Evolutionary conservation across 2,888 invertebrate genomes (phyloP), one percentile per base, ranked within the genome.

Genomic region (Heliconius erato): DNA sequence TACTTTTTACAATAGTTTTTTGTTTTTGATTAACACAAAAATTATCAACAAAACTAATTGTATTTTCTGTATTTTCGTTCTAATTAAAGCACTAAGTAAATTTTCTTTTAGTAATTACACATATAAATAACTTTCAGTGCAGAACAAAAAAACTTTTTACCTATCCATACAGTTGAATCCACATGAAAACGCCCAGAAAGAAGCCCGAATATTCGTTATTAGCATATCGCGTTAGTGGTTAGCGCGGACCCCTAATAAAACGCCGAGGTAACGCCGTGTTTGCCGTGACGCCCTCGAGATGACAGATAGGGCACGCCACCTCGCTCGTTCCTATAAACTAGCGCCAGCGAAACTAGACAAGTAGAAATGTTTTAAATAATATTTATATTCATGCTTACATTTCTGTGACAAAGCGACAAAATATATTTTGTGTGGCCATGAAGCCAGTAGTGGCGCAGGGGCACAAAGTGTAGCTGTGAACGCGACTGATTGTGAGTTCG

Each of bases 291-390:
- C 91, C 89, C 89, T 87, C 87, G 91, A 92, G 95, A 96, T 95
- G 94, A 93, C 91, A 93, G 95, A 96, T 96, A 96, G 90, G 91
- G 95, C 95, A 96, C 95, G 95, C 89, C 82, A 87, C 89, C 86
- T 87, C 88, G 83, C 85, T 88, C 87, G 89, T 87, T 91, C 91
- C 92, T 93, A 91, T 93, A 92, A 94, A 93, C 93, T 93, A 84
- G 54, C 77, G 69, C 72, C 80, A 82, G 79, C 82, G 79, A 83
- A 83, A 84, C 83, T 84, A 82, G 79, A 83, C 79, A 79, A 72
- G 79, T 81, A 79, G 82, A 81, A 82, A 84, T 74, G 79, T 79
- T 81, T 82, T 79, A 74, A 78, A 79, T 65, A 59, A 78, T 44
- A 67, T 78, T 78, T 78, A 67, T 78, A 78, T 78, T 78, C 78